Base-by-base conservation (phyloP, 2,113 vertebrate genomes). In the Hemichromis elongatus region DNA sequence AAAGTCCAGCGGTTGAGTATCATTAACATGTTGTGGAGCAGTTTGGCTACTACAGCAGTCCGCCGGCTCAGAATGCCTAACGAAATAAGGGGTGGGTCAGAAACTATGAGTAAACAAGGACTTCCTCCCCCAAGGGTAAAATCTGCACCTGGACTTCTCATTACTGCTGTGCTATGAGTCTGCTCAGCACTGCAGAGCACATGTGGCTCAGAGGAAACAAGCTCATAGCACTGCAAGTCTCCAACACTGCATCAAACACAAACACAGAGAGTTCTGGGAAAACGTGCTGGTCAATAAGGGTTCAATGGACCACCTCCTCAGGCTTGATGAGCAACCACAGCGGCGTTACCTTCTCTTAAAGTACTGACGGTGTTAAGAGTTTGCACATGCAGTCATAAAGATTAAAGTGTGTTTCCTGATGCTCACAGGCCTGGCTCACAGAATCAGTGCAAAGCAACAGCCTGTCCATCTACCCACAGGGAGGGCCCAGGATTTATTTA, bases 111-210 rank as follows among this genome's bases (percentile, higher is more conserved):
- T 90, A 93, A 94, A 95, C 90, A 93, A 92, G 80, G 66, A 93
- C 90, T 93, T 93, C 93, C 92, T 94, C 91, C 91, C 91, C 93
- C 5, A 33, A 87, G 92, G 93, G 90, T 87, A 40, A 81, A 85
- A 85, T 77, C 80, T 89, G 92, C 94, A 95, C 92, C 93, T 94
- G 94, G 93, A 86, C 90, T 93, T 93, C 89, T 92, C 93, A 88
- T 95, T 88, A 93, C 70, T 28, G 84, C 79, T 83, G 45, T 2
- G 81, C 83, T 88, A 28, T 1, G 85, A 88, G 84, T 37, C 57
- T 47, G 79, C 85, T 89, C 86, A 81, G 91, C 91, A 89, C 85
- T 75, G 37, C 53, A 30, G 77, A 82, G 80, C 84, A 92, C 87
- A 90, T 91, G 92, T 84, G 89, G 92, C 93, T 73, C 93, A 92